Evolutionary conservation across 2,113 vertebrate species (phyloP).

Genomic region (Cephalopholis sonnerati): DNA sequence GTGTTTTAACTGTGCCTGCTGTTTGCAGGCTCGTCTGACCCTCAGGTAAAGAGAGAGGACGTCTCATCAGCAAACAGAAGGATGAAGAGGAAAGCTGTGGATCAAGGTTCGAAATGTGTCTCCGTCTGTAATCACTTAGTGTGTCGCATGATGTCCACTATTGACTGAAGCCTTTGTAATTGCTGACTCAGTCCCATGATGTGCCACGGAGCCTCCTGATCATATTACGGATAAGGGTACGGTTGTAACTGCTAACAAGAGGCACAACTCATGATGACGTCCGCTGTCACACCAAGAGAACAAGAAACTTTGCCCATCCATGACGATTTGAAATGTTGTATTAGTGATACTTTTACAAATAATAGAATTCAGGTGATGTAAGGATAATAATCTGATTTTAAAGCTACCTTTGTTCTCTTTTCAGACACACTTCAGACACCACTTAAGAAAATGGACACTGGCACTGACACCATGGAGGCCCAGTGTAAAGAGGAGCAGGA

Average conservation of each 20-base stretch:
- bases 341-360: background rate
- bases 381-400: background rate
- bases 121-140: conserved; percentile 32
- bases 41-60: conserved; percentile 23
- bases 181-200: conserved; percentile 72
- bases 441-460: conserved; percentile 47
- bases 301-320: background rate
- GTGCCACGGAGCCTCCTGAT: conserved; percentile 46
- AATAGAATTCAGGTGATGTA: background rate
- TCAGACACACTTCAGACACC: conserved; percentile 59
- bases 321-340: background rate
- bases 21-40: conserved; percentile 64
- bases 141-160: conserved; percentile 51
- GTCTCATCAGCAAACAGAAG: conserved; percentile 46
- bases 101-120: conserved; percentile 79
- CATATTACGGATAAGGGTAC: conserved; percentile 39
- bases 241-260: conserved; percentile 28
- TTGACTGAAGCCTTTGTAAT: conserved; percentile 37
- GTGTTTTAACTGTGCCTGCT: background rate
- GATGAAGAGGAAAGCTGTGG: conserved; percentile 81
- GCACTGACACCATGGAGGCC: conserved; percentile 37
- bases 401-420: conserved; percentile 12
- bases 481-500: conserved; percentile 83
- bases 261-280: background rate
- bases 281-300: background rate